These are phyloP conservation scores for Cryptoblepharus egeriae DNA, from an alignment of 2,797 vertebrate genomes.

Conservation along the genomic window DNA sequence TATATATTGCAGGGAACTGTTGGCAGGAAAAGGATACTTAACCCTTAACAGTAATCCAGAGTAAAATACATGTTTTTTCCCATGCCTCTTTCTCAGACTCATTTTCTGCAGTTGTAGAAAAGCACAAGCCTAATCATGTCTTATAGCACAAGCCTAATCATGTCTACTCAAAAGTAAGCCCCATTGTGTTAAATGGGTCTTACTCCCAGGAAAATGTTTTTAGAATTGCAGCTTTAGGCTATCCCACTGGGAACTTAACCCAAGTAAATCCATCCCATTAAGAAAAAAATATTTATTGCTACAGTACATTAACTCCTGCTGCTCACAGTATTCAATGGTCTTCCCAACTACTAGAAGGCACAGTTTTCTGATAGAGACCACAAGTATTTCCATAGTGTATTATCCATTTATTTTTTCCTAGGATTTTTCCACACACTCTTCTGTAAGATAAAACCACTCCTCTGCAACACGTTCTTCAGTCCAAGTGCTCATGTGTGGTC, in stretches of 20 bases:
- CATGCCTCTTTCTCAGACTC: background rate
- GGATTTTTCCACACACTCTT: slow-evolving; percentile 62
- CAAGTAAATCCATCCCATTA: background rate
- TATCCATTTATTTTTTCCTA: slow-evolving; percentile 73
- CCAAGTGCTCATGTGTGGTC: background rate
- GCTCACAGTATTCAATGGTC: background rate
- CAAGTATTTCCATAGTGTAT: slow-evolving; percentile 46
- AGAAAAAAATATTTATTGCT: background rate
- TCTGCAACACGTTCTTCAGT: background rate
- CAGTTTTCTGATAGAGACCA: slow-evolving; percentile 40
- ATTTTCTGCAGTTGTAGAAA: too few relatives aligned
- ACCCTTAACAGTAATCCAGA: background rate
- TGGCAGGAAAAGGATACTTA: background rate
- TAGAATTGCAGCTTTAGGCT: background rate
- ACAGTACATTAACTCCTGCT: background rate
- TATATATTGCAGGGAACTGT: background rate
- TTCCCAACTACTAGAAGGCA: slow-evolving; percentile 36
- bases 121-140: too few relatives aligned
- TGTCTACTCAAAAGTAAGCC: too few relatives aligned
- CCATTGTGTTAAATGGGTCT: too few relatives aligned
- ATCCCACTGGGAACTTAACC: background rate
- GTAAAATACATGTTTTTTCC: background rate
- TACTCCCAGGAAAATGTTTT: too few relatives aligned
- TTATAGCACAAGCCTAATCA: too few relatives aligned
- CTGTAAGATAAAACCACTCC: slow-evolving; percentile 48